These are phyloP conservation scores for Vespertilio murinus DNA, from an alignment of 2,797 vertebrate species.

Conservation along the genomic window DNA sequence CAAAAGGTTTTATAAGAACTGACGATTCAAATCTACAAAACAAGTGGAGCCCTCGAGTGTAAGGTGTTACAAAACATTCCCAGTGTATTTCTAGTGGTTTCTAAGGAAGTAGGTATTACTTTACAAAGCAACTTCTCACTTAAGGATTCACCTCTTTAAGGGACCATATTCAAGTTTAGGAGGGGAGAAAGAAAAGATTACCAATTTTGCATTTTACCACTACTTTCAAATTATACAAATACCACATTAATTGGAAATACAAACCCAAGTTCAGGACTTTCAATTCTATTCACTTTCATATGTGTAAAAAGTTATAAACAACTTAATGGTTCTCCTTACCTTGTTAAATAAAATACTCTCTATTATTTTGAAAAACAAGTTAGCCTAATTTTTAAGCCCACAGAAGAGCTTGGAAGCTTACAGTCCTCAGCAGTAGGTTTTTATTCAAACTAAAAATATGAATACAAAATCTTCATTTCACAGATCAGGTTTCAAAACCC, in stretches of 20 bases:
- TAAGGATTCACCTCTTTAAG: slow-evolving; percentile 37
- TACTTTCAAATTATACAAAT: slow-evolving; percentile 55
- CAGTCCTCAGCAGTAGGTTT: background rate
- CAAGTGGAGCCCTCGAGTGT: slow-evolving; percentile 24
- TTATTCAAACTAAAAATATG: slow-evolving; percentile 40
- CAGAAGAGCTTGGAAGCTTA: background rate
- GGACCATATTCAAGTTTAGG: slow-evolving; percentile 1
- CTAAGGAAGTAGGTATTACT: slow-evolving; percentile 23
- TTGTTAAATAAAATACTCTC: slow-evolving; percentile 21
- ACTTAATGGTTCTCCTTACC: background rate
- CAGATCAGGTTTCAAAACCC: slow-evolving; percentile 12
- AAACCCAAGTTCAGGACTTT: slow-evolving; percentile 25
- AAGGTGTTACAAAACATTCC: slow-evolving; percentile 46
- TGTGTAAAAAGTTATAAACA: slow-evolving; percentile 23
- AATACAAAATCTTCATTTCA: slow-evolving; percentile 35
- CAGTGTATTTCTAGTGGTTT: background rate
- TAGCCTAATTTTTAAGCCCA: slow-evolving; percentile 49
- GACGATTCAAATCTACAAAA: slow-evolving; percentile 22
- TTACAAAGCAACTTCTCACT: slow-evolving; percentile 29
- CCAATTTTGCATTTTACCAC: slow-evolving; percentile 36
- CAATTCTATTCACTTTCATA: background rate
- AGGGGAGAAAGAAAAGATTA: background rate
- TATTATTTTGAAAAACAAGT: slow-evolving; percentile 41
- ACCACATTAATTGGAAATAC: slow-evolving; percentile 5
- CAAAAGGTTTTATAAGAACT: slow-evolving; percentile 44